A percentile compares a stretch with the other conserved stretches of the same genome.
These are phyloP conservation scores for Drosophila emarginata DNA, from an alignment of 2,888 invertebrate genomes.

Conservation along the genomic window DNA sequence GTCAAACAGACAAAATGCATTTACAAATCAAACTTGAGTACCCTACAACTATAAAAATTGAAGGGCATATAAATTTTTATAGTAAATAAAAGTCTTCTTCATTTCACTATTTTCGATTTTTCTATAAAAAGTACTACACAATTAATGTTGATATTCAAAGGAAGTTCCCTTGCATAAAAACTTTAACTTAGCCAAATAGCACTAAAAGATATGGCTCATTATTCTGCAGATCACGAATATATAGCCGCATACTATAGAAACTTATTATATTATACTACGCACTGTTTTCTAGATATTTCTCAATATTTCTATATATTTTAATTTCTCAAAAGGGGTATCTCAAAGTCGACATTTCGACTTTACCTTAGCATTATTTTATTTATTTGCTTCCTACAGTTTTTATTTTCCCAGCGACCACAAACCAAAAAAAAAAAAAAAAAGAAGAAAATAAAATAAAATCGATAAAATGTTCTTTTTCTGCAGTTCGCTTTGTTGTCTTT, in stretches of 20 bases:
- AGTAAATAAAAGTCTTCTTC: too few species aligned
- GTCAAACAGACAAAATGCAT: slow-evolving; percentile 70
- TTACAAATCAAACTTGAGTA: slow-evolving; percentile 61
- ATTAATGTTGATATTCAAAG: too few species aligned
- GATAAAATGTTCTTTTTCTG: slow-evolving; percentile 10
- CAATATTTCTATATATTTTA: too few species aligned
- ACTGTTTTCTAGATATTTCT: too few species aligned
- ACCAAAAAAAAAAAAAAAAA: slow-evolving; percentile 5
- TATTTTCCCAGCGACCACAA: slow-evolving; percentile 6
- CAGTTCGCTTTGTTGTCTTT: not conserved
- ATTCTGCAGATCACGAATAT: too few species aligned
- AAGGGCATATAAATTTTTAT: not conserved
- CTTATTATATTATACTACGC: too few species aligned
- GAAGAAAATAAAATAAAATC: slow-evolving; percentile 6
- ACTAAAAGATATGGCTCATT: too few species aligned
- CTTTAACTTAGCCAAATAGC: too few species aligned
- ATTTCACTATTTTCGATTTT: too few species aligned
- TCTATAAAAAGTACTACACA: too few species aligned
- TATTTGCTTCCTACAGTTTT: slow-evolving; percentile 7
- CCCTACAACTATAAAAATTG: slow-evolving; percentile 7
- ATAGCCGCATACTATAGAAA: too few species aligned
- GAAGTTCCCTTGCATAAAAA: too few species aligned
- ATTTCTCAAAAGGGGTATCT: not conserved
- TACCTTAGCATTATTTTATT: not conserved
- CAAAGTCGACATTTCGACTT: not conserved